phyloP scores from a whole-genome alignment of 2,113 vertebrate species.

The Lamprologus lemairii region DNA sequence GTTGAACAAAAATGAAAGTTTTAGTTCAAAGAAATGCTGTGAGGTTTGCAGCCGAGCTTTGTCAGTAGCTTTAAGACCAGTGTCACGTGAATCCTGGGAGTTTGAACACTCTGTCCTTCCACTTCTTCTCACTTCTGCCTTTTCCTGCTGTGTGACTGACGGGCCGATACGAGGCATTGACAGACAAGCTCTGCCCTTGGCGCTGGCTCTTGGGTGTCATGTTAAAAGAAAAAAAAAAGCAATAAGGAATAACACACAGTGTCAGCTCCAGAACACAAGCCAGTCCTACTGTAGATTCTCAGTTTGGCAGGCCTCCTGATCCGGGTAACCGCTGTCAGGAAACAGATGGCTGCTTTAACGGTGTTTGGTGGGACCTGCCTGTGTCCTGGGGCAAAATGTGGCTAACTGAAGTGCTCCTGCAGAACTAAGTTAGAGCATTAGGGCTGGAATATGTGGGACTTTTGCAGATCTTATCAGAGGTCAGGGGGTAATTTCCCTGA shows the following conservation, averaged over 20 bases:
- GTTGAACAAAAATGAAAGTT: not conserved
- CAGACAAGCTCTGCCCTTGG: not conserved
- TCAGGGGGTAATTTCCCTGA: not conserved
- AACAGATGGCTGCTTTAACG: slow-evolving; percentile 8
- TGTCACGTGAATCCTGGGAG: not conserved
- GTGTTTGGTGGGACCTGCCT: not conserved
- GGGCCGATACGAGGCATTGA: not conserved
- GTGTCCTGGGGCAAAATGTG: not conserved
- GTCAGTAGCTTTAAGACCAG: not conserved
- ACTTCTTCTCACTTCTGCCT: not conserved
- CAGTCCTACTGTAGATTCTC: not conserved
- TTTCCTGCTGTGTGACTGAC: not conserved
- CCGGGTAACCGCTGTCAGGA: not conserved
- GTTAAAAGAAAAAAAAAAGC: not conserved
- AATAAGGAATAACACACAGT: not conserved
- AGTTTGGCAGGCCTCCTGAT: slow-evolving; percentile 4
- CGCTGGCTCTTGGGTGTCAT: not conserved
- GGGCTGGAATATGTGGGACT: not conserved
- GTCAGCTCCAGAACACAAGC: not conserved
- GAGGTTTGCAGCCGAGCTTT: not conserved
- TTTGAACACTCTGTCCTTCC: not conserved
- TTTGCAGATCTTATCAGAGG: not conserved
- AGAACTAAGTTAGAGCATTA: not conserved
- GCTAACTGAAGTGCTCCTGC: not conserved
- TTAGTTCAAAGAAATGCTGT: not conserved